Evolutionary conservation across 1,140 invertebrate species (phyloP).

Genomic region (Cryptotermes secundus): DNA sequence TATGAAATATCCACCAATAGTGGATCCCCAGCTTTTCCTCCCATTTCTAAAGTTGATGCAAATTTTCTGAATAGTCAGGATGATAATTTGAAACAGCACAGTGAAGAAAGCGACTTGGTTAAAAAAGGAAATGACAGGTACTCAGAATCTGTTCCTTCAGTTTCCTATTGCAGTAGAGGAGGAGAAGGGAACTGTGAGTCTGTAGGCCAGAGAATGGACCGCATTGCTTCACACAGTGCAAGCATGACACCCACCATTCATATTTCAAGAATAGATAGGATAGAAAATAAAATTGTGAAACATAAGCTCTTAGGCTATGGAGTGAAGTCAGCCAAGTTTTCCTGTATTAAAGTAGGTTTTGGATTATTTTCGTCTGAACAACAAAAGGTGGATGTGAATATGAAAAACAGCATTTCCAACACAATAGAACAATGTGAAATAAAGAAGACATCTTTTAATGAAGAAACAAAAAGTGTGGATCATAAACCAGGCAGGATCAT

Average conservation of each 20-base stretch:
- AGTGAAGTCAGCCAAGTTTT: too few species aligned
- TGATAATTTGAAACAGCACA: neutral
- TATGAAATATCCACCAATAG: neutral
- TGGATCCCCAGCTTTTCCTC: neutral
- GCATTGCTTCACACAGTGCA: neutral
- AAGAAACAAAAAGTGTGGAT: too few species aligned
- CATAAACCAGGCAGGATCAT: too few species aligned
- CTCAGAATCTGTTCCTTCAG: neutral
- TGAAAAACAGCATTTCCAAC: too few species aligned
- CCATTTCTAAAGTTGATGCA: neutral
- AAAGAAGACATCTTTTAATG: too few species aligned
- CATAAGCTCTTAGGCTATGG: neutral
- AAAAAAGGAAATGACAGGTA: neutral
- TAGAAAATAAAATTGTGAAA: neutral
- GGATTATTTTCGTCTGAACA: too few species aligned
- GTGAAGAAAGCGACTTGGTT: neutral
- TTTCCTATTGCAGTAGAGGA: neutral
- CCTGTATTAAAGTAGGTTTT: too few species aligned
- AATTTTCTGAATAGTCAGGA: neutral
- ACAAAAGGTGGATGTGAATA: too few species aligned
- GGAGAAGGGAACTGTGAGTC: neutral
- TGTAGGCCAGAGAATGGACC: neutral
- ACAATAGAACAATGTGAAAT: too few species aligned
- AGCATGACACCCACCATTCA: neutral
- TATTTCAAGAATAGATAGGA: neutral